phyloP scores from a whole-genome alignment of 2,888 invertebrate species.

The Nudaria mundana region DNA sequence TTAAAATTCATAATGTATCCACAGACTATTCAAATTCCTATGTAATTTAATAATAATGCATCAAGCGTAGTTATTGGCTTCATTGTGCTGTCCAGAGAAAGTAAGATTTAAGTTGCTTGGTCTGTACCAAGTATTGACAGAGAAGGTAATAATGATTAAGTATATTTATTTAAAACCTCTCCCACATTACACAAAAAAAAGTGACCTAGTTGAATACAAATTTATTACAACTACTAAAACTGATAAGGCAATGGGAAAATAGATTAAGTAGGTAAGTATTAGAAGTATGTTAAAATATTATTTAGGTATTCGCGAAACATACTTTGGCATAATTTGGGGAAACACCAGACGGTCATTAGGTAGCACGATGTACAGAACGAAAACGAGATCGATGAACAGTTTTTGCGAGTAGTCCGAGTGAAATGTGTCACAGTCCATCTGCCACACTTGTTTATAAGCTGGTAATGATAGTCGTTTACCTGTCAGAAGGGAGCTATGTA shows the following conservation, averaged over 20 bases:
- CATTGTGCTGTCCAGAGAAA: neutral
- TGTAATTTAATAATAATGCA: neutral
- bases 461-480: constrained; percentile 50
- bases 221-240: too few species aligned
- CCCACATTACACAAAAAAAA: too few species aligned
- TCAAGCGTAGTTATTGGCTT: neutral
- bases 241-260: too few species aligned
- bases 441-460: constrained; percentile 56
- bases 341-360: constrained; percentile 53
- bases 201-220: too few species aligned
- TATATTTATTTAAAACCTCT: too few species aligned
- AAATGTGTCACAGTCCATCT: constrained; percentile 42
- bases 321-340: constrained; percentile 43
- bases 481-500: constrained; percentile 52
- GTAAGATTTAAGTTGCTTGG: too few species aligned
- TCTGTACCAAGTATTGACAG: too few species aligned
- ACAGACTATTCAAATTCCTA: neutral
- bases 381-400: constrained; percentile 43
- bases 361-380: constrained; percentile 40
- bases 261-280: constrained; percentile 4
- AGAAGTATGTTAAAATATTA: constrained; percentile 8
- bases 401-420: constrained; percentile 43
- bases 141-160: too few species aligned
- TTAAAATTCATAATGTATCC: constrained; percentile 6
- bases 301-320: constrained; percentile 27